Evolutionary conservation across 2,113 vertebrate genomes (phyloP).

Genomic region (Camelus bactrianus): DNA sequence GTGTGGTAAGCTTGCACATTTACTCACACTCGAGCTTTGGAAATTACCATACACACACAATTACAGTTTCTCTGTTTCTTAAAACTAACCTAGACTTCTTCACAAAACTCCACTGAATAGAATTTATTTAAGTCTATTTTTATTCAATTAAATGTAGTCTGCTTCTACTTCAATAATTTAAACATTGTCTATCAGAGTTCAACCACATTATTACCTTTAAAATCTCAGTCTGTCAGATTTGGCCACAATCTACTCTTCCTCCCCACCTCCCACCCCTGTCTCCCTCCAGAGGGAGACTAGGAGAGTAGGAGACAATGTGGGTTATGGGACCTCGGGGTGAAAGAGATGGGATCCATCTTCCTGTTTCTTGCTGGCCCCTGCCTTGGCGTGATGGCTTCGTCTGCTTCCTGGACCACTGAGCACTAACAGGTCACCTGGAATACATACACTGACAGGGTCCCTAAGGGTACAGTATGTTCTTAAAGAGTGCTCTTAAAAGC

Average conservation of each 20-base stretch:
- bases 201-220: background rate
- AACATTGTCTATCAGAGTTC: slow-evolving; percentile 15
- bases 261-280: background rate
- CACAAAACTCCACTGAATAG: background rate
- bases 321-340: background rate
- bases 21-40: background rate
- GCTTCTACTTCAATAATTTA: slow-evolving; percentile 11
- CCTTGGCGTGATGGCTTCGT: background rate
- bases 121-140: background rate
- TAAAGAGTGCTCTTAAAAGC: background rate
- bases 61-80: background rate
- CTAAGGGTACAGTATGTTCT: background rate
- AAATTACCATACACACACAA: background rate
- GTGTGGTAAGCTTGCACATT: background rate
- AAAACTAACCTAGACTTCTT: background rate
- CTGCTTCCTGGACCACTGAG: background rate
- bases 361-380: background rate
- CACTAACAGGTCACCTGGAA: background rate
- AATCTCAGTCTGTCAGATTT: slow-evolving; percentile 26
- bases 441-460: background rate
- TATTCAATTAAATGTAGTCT: slow-evolving; percentile 8
- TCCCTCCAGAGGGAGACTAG: background rate
- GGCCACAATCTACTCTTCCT: background rate
- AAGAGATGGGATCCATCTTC: background rate
- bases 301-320: background rate